Evolutionary conservation across 1,140 invertebrate species (phyloP), one percentile per base, ranked within the genome.

Genomic region (Tetraneura akinire): DNA sequence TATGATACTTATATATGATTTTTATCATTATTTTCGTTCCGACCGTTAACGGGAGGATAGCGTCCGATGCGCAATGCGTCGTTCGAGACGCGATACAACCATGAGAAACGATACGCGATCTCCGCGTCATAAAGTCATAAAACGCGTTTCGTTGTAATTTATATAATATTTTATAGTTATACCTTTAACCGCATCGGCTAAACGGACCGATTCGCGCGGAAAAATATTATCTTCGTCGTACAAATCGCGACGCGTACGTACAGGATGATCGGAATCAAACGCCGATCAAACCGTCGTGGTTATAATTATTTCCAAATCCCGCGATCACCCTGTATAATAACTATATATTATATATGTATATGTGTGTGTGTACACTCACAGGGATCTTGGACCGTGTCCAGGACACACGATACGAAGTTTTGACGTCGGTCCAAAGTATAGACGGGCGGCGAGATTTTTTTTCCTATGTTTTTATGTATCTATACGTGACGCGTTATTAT

Each of bases 401-500:
- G 32, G 62, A 47, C 55, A 78, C 55, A 78, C 62, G 62, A n/a
- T n/a, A 47, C 74, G 62, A 62, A 37, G 62, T 62, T 78, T 78
- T 78, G 74, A 78, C 62, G 47, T 78, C 37, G 74, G 74, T 78
- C 74, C 74, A 78, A 78, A 23, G 73, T 76, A 57, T 76, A 76
- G 74, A 78, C 74, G 32, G 42, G 74, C 32, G 37, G 32, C 32
- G 55, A 45, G 74, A 78, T 78, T 78, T 78, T 78, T 21, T 37
- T 76, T n/a, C n/a, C n/a, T 78, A 42, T 47, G 37, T 57, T 45
- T 60, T 60, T 73, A 37, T 32, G 2, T 37, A 37, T 23, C 32
- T 53, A 6, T 23, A 3, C 45, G 18, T 0, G 10, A 4, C 32
- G 32, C 71, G 51, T 23, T 2, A 10, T 14, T 4, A 47, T 21